These are phyloP conservation scores for Melanocharis versteri DNA, from an alignment of 2,113 vertebrate species.

Conservation along the genomic window DNA sequence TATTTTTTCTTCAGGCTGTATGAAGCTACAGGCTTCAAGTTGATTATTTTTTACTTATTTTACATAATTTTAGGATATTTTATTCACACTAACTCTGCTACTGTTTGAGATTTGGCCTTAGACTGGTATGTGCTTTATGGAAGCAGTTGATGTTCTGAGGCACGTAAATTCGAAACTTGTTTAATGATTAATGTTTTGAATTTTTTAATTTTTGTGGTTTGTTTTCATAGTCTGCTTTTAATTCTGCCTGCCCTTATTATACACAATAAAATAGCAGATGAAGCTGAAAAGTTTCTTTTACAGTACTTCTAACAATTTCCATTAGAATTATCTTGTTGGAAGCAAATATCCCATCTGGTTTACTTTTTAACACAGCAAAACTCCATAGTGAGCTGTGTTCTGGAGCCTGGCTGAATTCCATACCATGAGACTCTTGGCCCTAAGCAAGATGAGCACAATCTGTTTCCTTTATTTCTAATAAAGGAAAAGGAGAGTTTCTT, in stretches of 20 bases:
- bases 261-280: slow-evolving; percentile 59
- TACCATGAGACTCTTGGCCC: slow-evolving; percentile 50
- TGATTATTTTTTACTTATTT: background rate
- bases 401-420: slow-evolving; percentile 65
- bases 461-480: slow-evolving; percentile 71
- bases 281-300: slow-evolving; percentile 69
- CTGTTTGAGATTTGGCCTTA: background rate
- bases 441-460: slow-evolving; percentile 70
- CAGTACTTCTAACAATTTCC: slow-evolving; percentile 63
- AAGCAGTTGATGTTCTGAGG: background rate
- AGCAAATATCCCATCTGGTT: slow-evolving; percentile 76
- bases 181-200: background rate
- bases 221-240: background rate
- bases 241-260: background rate
- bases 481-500: slow-evolving; percentile 54
- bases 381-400: slow-evolving; percentile 60
- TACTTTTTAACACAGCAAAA: slow-evolving; percentile 54
- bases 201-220: background rate
- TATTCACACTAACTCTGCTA: background rate
- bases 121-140: background rate
- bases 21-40: background rate
- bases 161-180: background rate
- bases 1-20: background rate
- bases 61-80: background rate
- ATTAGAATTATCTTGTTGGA: slow-evolving; percentile 65